Conservation (phyloP, 35 echinoderm and acorn worm genomes). For the Apostichopus japonicus region DNA sequence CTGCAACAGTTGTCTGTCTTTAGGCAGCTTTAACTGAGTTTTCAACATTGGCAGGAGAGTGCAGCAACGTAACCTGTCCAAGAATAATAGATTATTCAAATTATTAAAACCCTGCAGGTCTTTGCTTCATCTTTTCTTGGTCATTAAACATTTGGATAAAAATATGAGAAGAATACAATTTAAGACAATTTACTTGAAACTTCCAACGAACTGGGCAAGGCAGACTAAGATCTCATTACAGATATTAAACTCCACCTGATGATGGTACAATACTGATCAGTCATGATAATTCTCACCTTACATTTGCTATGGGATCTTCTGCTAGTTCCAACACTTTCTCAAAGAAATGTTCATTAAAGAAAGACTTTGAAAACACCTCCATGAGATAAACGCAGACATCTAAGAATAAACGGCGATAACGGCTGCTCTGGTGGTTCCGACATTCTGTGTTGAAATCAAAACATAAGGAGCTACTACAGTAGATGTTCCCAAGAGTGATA, state of each 20-base stretch:
- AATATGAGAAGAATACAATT: too few relatives aligned
- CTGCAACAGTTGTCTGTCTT: slow-evolving; percentile 82
- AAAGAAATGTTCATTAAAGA: slow-evolving; percentile 94
- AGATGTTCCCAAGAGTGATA: background rate
- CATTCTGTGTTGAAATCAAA: slow-evolving; percentile 66
- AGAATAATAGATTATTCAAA: background rate
- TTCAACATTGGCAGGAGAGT: slow-evolving; percentile 83
- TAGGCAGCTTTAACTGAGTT: slow-evolving; percentile 86
- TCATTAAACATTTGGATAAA: too few relatives aligned
- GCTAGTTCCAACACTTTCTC: slow-evolving; percentile 90
- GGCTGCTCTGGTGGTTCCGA: slow-evolving; percentile 81
- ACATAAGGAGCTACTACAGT: background rate
- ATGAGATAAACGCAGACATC: slow-evolving; percentile 85
- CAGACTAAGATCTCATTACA: too few relatives aligned
- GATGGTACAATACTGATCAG: too few relatives aligned
- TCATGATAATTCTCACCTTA: slow-evolving; percentile 64
- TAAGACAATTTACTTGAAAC: too few relatives aligned
- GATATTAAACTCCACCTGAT: too few relatives aligned
- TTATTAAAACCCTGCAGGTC: too few relatives aligned
- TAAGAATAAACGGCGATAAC: slow-evolving; percentile 88
- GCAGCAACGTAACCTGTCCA: slow-evolving; percentile 82
- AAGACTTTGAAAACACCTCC: slow-evolving; percentile 93
- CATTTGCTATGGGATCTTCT: slow-evolving; percentile 94
- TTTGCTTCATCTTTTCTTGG: too few relatives aligned
- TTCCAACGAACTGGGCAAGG: too few relatives aligned